Evolutionary conservation across 1,140 invertebrate genomes (phyloP).

Genomic region (Gryllus bimaculatus): DNA sequence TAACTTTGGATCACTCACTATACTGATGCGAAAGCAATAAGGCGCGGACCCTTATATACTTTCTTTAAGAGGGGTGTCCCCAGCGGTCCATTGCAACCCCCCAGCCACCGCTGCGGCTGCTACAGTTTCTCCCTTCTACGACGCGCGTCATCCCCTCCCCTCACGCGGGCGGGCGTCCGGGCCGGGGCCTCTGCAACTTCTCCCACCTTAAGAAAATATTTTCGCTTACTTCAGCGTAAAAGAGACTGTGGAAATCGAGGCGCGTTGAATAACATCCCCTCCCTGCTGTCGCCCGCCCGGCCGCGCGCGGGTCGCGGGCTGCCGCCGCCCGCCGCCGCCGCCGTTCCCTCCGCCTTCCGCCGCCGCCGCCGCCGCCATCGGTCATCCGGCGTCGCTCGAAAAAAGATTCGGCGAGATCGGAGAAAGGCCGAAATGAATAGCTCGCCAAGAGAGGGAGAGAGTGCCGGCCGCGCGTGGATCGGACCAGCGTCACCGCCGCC

Average conservation of each 20-base stretch:
- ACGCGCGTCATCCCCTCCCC: not conserved
- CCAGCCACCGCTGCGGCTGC: too few species aligned
- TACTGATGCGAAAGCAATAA: not conserved
- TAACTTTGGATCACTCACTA: not conserved
- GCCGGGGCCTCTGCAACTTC: not conserved
- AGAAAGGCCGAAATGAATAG: not conserved
- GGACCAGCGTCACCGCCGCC: too few species aligned
- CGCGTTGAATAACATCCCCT: not conserved
- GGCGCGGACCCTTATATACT: not conserved
- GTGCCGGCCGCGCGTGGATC: not conserved
- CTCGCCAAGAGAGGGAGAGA: not conserved
- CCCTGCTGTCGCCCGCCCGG: too few species aligned
- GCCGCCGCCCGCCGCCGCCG: too few species aligned
- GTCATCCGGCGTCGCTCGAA: not conserved
- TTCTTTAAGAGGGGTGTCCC: not conserved
- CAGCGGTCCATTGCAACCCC: not conserved
- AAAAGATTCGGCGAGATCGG: not conserved
- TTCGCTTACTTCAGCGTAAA: not conserved
- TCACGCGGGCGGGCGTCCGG: too few species aligned
- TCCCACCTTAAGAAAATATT: not conserved
- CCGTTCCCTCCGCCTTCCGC: too few species aligned
- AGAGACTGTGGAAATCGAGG: not conserved
- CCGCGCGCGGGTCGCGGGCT: too few species aligned
- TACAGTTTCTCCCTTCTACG: not conserved
- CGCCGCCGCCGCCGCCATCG: too few species aligned